Evolutionary conservation across 2,113 vertebrate species (phyloP), one percentile per base, ranked within the genome.

Genomic region (Ciconia maguari): DNA sequence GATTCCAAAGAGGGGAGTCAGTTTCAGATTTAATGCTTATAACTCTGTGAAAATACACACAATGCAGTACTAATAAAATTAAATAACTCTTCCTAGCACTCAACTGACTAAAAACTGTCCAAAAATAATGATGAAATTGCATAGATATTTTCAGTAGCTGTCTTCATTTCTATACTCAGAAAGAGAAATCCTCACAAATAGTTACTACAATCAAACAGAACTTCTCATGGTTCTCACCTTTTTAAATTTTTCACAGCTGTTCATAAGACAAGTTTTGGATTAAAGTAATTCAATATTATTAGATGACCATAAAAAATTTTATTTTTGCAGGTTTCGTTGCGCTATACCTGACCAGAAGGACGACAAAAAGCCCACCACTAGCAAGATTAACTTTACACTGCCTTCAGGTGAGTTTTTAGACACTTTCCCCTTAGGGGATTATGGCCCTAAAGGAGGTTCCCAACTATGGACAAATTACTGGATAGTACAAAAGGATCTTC

Each of bases 311-410:
- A 79, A 76, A 6, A 0, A 12, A 41, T 48, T 60, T 52, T 61
- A 27, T 55, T 91, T 96, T 38, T 95, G 36, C 83, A 98, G 98
- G 96, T 98, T 98, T 83, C 74, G 92, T 38, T 97, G 96, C 79
- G 96, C 96, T 70, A 48, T 66, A 46, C 91, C 97, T 65, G 92
- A 93, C 75, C 97, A 68, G 62, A 97, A 97, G 93, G 97, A 97
- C 60, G 97, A 97, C 65, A 97, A 91, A 89, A 98, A 98, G 80
- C 91, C 98, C n/a, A 94, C 96, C 55, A 98, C 93, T 11, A 98
- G 97, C 87, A 98, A 95, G 97, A 98, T 96, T 71, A 91, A 96
- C 24, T 98, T 98, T 89, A 96, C 64, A 5, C 96, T 98, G 87
- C 98, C 98, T 88, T 88, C 98, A 83, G 83, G 98, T 98, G 84